phyloP scores from a whole-genome alignment of 2,888 invertebrate genomes.

The Stenodera caucasica region DNA sequence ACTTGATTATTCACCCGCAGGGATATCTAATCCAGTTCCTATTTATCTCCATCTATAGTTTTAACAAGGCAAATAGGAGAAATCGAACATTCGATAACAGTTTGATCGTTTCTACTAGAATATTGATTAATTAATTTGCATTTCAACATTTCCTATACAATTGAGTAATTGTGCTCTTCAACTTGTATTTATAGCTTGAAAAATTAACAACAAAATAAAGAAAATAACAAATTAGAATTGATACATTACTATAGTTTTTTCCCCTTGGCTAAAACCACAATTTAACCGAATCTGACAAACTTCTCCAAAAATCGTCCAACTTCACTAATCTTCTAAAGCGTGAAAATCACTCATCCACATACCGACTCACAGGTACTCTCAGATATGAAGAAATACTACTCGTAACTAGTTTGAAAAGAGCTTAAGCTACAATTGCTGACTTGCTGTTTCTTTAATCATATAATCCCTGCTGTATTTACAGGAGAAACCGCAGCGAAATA shows the following conservation, averaged over 20 bases:
- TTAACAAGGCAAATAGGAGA: background rate
- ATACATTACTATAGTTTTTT: no score
- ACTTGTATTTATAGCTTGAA: no score
- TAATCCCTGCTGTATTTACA: background rate
- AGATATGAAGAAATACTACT: background rate
- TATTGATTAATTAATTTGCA: background rate
- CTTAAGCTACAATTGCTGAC: background rate
- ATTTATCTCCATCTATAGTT: background rate
- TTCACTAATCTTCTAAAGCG: slow-evolving; percentile 1
- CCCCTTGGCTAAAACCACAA: no score
- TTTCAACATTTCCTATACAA: background rate
- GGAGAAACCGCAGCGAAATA: background rate
- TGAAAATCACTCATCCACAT: slow-evolving; percentile 1
- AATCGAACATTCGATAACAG: background rate
- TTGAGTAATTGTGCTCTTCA: no score
- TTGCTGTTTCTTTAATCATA: background rate
- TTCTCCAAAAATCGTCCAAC: background rate
- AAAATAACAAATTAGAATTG: no score
- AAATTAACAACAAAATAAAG: no score
- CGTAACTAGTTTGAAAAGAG: no score
- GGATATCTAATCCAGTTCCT: background rate
- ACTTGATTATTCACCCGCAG: background rate
- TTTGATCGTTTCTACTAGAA: background rate
- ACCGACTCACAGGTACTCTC: background rate
- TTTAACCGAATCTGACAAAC: background rate